Evolutionary conservation across 2,888 invertebrate species (phyloP).

Genomic region (Plagodis pulveraria): DNA sequence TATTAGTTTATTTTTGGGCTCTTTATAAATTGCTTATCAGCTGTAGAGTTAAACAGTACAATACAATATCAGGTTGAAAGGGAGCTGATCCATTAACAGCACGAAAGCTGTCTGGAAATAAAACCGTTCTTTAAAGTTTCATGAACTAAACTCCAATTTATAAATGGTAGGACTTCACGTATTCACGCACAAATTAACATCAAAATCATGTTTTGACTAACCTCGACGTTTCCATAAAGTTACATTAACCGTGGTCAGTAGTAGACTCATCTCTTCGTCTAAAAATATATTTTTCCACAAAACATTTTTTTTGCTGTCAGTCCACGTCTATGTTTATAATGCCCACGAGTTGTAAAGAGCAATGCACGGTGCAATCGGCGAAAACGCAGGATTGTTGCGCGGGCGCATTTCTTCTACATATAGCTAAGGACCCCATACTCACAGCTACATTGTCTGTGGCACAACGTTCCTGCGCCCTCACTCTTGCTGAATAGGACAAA

Average conservation of each 20-base stretch:
- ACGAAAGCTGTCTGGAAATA: too few relatives aligned
- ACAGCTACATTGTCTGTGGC: slow-evolving; percentile 10
- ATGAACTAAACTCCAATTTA: too few relatives aligned
- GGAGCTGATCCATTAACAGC: too few relatives aligned
- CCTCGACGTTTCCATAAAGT: too few relatives aligned
- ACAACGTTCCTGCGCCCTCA: slow-evolving; percentile 7
- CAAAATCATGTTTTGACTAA: too few relatives aligned
- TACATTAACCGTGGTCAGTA: not conserved
- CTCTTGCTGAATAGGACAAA: slow-evolving; percentile 7
- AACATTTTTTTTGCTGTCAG: slow-evolving; percentile 45
- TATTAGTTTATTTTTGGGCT: too few relatives aligned
- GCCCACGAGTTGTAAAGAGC: slow-evolving; percentile 38
- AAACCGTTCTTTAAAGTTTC: too few relatives aligned
- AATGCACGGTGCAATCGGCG: slow-evolving; percentile 59
- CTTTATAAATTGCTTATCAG: too few relatives aligned
- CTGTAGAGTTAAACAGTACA: too few relatives aligned
- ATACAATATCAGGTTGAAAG: too few relatives aligned
- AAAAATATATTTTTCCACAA: not conserved
- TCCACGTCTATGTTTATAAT: slow-evolving; percentile 44
- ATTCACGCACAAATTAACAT: too few relatives aligned
- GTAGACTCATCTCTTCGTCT: not conserved
- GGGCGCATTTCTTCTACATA: slow-evolving; percentile 44
- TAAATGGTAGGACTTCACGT: too few relatives aligned
- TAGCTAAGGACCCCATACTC: slow-evolving; percentile 12
- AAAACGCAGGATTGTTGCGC: slow-evolving; percentile 62